phyloP scores from a whole-genome alignment of 2,888 invertebrate genomes.

The Romanomermis culicivorax region DNA sequence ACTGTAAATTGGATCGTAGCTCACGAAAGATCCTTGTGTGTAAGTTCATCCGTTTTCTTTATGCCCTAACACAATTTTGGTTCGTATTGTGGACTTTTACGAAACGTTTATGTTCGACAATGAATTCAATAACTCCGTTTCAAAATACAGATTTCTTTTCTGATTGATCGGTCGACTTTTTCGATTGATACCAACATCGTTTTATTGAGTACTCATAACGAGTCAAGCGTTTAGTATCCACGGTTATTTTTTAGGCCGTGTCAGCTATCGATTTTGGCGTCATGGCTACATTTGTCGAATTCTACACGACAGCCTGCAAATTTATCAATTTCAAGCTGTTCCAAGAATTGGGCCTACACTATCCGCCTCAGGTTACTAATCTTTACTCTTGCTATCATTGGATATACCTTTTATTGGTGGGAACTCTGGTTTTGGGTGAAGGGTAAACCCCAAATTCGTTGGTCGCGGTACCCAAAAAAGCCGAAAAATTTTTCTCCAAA shows the following conservation, averaged over 20 bases:
- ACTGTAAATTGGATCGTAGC: conserved; percentile 90
- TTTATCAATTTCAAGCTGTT: conserved; percentile 84
- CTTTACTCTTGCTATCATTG: too few species aligned
- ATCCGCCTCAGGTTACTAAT: conserved; percentile 66
- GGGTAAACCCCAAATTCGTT: too few species aligned
- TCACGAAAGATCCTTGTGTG: conserved; percentile 67
- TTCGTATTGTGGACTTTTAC: too few species aligned
- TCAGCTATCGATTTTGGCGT: conserved; percentile 79
- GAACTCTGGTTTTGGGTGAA: too few species aligned
- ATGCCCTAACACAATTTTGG: neutral
- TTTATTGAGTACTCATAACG: neutral
- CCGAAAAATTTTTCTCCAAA: too few species aligned
- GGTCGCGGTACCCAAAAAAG: too few species aligned
- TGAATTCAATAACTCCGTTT: too few species aligned
- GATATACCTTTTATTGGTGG: too few species aligned
- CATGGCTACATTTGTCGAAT: conserved; percentile 92
- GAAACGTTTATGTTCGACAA: too few species aligned
- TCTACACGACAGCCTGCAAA: conserved; percentile 78
- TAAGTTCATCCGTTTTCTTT: conserved; percentile 22
- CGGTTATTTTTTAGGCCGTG: conserved; percentile 8
- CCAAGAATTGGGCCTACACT: conserved; percentile 61
- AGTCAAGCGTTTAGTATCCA: too few species aligned
- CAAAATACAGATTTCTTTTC: too few species aligned
- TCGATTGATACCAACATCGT: neutral
- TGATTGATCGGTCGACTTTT: too few species aligned